phyloP scores from a whole-genome alignment of 1,140 invertebrate species.

The Augochlora pura region DNA sequence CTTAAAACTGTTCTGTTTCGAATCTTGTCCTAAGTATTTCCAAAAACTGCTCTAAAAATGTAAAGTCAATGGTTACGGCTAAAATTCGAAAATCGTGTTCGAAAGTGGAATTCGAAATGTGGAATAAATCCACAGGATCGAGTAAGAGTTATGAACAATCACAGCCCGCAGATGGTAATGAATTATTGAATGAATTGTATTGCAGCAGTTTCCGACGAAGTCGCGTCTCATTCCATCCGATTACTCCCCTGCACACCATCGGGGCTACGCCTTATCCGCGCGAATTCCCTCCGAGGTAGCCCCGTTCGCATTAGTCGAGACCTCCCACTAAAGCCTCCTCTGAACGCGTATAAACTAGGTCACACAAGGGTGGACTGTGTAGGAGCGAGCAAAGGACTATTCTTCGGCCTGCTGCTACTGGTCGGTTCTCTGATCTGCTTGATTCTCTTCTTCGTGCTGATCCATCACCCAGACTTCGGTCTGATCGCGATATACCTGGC shows the following conservation, averaged over 20 bases:
- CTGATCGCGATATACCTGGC: conserved; percentile 93
- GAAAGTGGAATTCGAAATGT: too few species aligned
- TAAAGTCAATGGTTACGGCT: too few species aligned
- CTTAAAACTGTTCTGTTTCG: too few species aligned
- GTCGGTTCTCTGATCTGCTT: conserved; percentile 95
- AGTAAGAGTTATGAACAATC: too few species aligned
- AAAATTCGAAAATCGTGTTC: too few species aligned
- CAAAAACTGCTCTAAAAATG: too few species aligned
- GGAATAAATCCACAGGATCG: too few species aligned
- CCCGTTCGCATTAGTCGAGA: background rate
- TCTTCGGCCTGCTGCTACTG: conserved; percentile 93
- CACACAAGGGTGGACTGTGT: conserved; percentile 93
- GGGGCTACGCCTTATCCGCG: background rate
- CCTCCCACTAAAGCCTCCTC: conserved; percentile 1
- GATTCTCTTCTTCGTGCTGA: conserved; percentile 96
- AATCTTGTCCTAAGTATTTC: too few species aligned
- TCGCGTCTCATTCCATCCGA: background rate
- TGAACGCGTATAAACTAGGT: conserved; percentile 74
- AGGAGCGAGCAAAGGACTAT: conserved; percentile 95
- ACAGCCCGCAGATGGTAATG: too few species aligned
- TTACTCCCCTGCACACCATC: background rate
- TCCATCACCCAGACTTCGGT: conserved; percentile 89
- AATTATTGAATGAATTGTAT: background rate
- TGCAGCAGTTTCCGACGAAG: background rate
- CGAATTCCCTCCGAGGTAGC: background rate